phyloP scores from a whole-genome alignment of 2,888 invertebrate species.

The Athalia circularis region DNA sequence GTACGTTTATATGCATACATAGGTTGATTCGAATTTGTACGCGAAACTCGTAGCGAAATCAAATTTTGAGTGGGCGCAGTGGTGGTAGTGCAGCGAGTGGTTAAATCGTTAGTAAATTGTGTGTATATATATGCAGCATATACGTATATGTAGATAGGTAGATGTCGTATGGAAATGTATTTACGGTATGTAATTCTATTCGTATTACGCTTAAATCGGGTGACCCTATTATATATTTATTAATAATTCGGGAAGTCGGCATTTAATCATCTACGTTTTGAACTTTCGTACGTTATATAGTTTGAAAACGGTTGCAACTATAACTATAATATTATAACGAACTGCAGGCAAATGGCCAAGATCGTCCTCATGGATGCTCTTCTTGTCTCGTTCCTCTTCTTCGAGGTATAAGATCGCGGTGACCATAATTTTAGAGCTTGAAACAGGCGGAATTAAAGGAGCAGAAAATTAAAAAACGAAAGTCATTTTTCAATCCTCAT shows the following conservation, averaged over 20 bases:
- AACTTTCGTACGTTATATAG: not conserved
- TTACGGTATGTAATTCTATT: no score
- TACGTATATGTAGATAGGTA: no score
- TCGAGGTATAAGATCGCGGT: no score
- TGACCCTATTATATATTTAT: slow-evolving; percentile 55
- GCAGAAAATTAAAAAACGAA: not conserved
- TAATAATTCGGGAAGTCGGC: slow-evolving; percentile 66
- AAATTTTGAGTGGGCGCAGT: slow-evolving; percentile 4
- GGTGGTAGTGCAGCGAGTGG: no score
- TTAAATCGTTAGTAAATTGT: no score
- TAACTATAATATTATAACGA: slow-evolving; percentile 9
- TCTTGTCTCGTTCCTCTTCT: no score
- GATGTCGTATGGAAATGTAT: no score
- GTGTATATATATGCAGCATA: no score
- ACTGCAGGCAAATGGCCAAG: slow-evolving; percentile 41
- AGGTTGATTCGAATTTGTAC: not conserved
- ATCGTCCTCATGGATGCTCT: not conserved
- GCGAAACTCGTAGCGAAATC: not conserved
- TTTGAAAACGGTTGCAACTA: not conserved
- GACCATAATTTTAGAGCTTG: not conserved
- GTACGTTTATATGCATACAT: no score
- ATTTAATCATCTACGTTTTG: slow-evolving; percentile 46
- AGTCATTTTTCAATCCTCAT: not conserved
- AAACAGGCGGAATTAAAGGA: not conserved
- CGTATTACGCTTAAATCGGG: not conserved